A percentile compares a stretch with the other conserved stretches of the same genome.
Evolutionary conservation across 2,113 vertebrate genomes (phyloP).

Genomic region (Pyrgilauda ruficollis): DNA sequence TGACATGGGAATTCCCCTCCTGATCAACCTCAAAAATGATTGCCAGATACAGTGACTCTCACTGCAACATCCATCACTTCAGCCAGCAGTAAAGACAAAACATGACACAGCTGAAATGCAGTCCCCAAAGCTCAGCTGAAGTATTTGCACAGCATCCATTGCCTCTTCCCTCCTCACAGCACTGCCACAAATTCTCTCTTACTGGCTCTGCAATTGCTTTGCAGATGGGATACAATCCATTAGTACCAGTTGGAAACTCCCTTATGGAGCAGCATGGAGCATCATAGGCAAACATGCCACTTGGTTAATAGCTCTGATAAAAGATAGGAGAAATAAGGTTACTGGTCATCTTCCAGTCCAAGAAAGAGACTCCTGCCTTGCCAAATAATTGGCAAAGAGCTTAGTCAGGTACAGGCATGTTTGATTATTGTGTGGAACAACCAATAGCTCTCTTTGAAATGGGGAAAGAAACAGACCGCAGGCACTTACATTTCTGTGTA

Average conservation of each 20-base stretch:
- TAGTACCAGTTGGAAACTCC: background rate
- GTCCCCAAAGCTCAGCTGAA: background rate
- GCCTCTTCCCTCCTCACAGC: background rate
- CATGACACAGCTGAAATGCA: background rate
- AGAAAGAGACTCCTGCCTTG: background rate
- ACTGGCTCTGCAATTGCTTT: background rate
- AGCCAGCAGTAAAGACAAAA: background rate
- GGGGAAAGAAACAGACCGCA: background rate
- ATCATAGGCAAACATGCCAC: background rate
- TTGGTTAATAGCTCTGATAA: background rate
- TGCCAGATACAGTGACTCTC: background rate
- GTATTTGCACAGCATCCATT: background rate
- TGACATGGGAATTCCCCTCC: background rate
- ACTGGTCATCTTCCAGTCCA: background rate
- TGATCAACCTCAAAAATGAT: background rate
- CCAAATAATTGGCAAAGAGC: background rate
- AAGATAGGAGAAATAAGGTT: background rate
- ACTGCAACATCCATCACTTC: background rate
- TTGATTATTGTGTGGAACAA: background rate
- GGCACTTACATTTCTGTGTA: slow-evolving; percentile 7
- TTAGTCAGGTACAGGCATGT: background rate
- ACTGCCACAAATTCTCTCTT: background rate
- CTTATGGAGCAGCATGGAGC: background rate
- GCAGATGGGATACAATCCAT: background rate
- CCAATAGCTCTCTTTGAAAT: background rate